These are phyloP conservation scores for Pterocles gutturalis DNA, from an alignment of 2,113 vertebrate species.

Conservation along the genomic window DNA sequence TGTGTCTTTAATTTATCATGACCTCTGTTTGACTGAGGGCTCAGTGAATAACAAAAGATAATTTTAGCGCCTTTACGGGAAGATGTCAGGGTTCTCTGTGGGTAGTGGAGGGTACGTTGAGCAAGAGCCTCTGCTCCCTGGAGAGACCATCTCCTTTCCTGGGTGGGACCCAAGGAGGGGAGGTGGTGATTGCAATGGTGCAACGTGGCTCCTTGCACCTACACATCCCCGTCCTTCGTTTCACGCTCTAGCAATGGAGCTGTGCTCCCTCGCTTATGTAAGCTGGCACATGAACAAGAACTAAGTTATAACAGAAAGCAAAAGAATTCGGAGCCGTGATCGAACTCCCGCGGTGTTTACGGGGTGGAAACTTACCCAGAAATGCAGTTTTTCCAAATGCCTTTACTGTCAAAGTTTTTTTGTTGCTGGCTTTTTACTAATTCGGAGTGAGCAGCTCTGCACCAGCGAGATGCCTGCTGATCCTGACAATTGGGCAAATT, in stretches of 20 bases:
- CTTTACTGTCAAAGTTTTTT: background rate
- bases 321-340: slow-evolving; percentile 17
- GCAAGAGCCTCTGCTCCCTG: background rate
- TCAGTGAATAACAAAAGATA: background rate
- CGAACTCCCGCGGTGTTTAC: slow-evolving; percentile 6
- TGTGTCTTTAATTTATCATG: background rate
- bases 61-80: background rate
- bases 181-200: background rate
- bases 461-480: background rate
- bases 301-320: slow-evolving; percentile 59
- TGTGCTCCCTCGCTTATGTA: background rate
- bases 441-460: background rate
- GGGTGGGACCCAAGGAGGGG: background rate
- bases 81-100: background rate
- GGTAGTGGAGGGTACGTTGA: background rate
- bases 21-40: background rate
- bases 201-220: background rate
- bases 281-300: background rate
- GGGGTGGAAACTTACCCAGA: slow-evolving; percentile 55
- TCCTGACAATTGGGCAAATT: background rate
- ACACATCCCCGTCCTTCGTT: background rate
- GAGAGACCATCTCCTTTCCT: background rate
- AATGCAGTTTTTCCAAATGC: slow-evolving; percentile 30
- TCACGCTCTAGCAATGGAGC: background rate
- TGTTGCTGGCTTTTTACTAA: background rate